phyloP scores from a whole-genome alignment of 2,797 vertebrate genomes.

The Sarcophilus harrisii region DNA sequence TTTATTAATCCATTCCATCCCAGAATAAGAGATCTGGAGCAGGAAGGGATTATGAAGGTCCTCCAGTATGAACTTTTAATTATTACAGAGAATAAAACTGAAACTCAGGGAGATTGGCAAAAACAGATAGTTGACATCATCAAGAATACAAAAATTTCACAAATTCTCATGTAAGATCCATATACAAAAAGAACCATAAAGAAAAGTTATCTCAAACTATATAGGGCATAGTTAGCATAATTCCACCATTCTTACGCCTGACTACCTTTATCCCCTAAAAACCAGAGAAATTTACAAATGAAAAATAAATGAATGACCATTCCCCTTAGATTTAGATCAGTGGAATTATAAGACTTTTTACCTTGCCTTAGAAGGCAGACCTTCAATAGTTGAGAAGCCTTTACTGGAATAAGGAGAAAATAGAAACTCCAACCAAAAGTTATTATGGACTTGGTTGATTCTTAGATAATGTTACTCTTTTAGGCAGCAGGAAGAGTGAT shows the following conservation, averaged over 20 bases:
- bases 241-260: not conserved
- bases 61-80: not conserved
- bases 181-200: too few relatives aligned
- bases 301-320: not conserved
- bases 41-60: not conserved
- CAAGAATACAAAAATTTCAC: not conserved
- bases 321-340: not conserved
- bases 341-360: not conserved
- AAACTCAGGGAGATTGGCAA: not conserved
- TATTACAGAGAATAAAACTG: not conserved
- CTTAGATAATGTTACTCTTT: not conserved
- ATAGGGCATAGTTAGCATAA: not conserved
- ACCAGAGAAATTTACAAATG: not conserved
- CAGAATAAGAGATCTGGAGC: not conserved
- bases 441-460: too few relatives aligned
- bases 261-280: not conserved
- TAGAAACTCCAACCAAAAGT: not conserved
- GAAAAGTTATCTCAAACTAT: too few relatives aligned
- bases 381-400: not conserved
- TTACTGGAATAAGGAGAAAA: not conserved
- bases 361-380: not conserved
- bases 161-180: not conserved
- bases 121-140: not conserved
- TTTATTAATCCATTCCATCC: not conserved
- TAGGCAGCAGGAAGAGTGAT: not conserved